Percentiles rank a stretch among this genome's conserved stretches.
Evolutionary conservation across 2,888 invertebrate species (phyloP).

Genomic region (Tineola bisselliella): DNA sequence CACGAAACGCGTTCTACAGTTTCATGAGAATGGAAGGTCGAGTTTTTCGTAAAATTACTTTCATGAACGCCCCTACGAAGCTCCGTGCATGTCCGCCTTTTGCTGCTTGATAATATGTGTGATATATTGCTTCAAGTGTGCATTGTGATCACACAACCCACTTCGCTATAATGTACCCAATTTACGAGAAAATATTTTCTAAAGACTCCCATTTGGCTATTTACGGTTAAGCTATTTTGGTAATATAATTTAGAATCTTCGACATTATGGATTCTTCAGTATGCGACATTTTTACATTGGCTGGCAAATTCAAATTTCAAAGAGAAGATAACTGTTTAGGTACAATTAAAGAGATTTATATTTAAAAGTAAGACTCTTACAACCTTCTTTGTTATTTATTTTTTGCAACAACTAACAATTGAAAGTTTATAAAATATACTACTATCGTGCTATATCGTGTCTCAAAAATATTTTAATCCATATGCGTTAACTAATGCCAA

Average conservation of each 20-base stretch:
- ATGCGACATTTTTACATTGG: no score
- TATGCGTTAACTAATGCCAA: no score
- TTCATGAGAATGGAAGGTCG: slow-evolving; percentile 23
- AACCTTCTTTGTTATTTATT: no score
- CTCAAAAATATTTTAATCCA: no score
- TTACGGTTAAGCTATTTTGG: slow-evolving; percentile 5
- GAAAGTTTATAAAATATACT: no score
- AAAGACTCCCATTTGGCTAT: slow-evolving; percentile 9
- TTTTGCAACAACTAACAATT: no score
- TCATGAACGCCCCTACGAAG: slow-evolving; percentile 17
- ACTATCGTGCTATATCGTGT: no score
- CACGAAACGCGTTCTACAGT: slow-evolving; percentile 30
- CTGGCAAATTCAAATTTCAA: no score
- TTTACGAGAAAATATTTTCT: slow-evolving; percentile 21
- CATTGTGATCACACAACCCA: slow-evolving; percentile 27
- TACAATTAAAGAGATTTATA: no score
- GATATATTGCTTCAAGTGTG: slow-evolving; percentile 39
- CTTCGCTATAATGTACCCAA: slow-evolving; percentile 27
- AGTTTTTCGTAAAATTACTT: slow-evolving; percentile 36
- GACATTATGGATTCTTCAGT: neutral
- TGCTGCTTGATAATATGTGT: slow-evolving; percentile 35
- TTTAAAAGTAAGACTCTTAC: no score
- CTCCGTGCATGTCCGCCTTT: slow-evolving; percentile 24
- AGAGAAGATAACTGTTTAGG: no score
- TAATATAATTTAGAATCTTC: neutral